phyloP scores from a whole-genome alignment of 2,888 invertebrate species.

The Macrophya alboannulata region DNA sequence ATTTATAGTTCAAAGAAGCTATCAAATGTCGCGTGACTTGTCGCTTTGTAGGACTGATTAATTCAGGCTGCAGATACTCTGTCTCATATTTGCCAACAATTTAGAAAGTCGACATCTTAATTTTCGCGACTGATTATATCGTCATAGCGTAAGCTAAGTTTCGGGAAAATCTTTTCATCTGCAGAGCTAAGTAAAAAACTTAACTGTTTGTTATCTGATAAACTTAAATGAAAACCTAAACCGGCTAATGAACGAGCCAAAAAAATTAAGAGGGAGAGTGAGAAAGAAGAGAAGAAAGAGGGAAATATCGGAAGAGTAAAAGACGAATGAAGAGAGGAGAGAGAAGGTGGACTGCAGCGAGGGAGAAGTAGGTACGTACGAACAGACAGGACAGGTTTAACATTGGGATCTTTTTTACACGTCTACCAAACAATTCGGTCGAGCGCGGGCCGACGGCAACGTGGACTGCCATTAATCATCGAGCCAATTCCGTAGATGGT shows the following conservation, averaged over 20 bases:
- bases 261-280: background rate
- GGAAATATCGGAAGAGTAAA: background rate
- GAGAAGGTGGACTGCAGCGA: background rate
- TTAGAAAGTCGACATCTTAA: conserved; percentile 7
- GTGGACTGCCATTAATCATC: conserved; percentile 77
- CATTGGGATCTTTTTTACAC: conserved; percentile 76
- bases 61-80: background rate
- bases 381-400: conserved; percentile 56
- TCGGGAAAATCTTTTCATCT: background rate
- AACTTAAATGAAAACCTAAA: background rate
- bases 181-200: too few species aligned
- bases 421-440: conserved; percentile 72
- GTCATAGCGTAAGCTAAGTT: background rate
- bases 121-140: background rate
- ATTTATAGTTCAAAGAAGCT: conserved; percentile 44
- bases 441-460: conserved; percentile 61
- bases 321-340: conserved; percentile 10
- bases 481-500: conserved; percentile 79
- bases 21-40: conserved; percentile 40
- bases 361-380: conserved; percentile 6
- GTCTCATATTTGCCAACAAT: background rate
- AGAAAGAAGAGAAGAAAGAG: background rate
- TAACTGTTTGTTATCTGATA: background rate
- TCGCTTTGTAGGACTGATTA: background rate
- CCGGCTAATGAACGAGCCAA: conserved; percentile 4